Evolutionary conservation across 2,797 vertebrate species (phyloP).

Genomic region (Clarias platycephalus): DNA sequence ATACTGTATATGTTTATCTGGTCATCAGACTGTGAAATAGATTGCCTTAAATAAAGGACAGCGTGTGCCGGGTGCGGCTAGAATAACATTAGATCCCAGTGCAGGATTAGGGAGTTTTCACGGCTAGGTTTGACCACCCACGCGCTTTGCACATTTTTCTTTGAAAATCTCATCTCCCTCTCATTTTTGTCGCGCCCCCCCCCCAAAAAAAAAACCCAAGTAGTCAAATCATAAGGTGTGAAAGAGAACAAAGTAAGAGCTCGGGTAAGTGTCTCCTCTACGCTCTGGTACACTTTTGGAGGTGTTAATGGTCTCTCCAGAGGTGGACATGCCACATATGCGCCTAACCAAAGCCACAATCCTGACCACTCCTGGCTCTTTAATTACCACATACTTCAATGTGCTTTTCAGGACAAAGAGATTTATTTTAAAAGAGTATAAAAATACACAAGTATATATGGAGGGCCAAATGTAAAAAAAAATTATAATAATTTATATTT

Average conservation of each 20-base stretch:
- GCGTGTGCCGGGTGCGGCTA: constrained; percentile 44
- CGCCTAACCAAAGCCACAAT: constrained; percentile 41
- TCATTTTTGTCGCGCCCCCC: constrained; percentile 2
- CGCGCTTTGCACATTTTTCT: constrained; percentile 30
- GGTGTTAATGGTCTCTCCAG: constrained; percentile 53
- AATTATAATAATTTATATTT: too few relatives aligned
- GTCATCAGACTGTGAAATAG: constrained; percentile 56
- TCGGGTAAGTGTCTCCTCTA: constrained; percentile 35
- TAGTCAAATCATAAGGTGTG: constrained; percentile 49
- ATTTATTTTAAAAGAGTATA: constrained; percentile 47
- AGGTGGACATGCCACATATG: constrained; percentile 25
- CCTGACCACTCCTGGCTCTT: constrained; percentile 38
- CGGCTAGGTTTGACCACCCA: constrained; percentile 44
- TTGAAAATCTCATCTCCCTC: constrained; percentile 33
- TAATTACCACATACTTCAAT: constrained; percentile 45
- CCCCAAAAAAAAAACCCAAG: background rate
- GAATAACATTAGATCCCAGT: constrained; percentile 41
- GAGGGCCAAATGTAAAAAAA: background rate
- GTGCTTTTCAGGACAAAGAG: constrained; percentile 48
- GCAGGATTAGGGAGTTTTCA: constrained; percentile 49
- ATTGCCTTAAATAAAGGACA: constrained; percentile 47
- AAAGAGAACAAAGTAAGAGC: constrained; percentile 48
- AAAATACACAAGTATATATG: constrained; percentile 12
- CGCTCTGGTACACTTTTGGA: constrained; percentile 40
- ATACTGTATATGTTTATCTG: constrained; percentile 50